A percentile compares a stretch with the other conserved stretches of the same genome.
phyloP scores from a whole-genome alignment of 1,140 invertebrate species.

The Ericerus pela region DNA sequence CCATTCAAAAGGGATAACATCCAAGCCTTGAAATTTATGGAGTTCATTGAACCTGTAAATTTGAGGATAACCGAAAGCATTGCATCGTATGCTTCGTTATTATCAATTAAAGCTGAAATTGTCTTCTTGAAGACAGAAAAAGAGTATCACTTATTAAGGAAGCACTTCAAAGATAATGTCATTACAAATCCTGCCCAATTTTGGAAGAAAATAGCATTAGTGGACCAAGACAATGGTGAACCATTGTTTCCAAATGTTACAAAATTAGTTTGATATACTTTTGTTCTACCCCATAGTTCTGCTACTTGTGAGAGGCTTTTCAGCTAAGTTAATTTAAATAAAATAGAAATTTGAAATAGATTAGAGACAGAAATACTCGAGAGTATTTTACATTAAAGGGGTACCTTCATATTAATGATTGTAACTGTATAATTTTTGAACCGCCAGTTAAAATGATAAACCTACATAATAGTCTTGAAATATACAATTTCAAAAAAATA shows the following conservation, averaged over 20 bases:
- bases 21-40: background rate
- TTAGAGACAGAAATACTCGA: background rate
- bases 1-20: background rate
- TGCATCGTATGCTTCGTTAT: background rate
- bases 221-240: background rate
- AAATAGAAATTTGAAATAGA: background rate
- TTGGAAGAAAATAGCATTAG: background rate
- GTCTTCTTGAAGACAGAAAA: background rate
- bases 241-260: background rate
- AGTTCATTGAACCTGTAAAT: background rate
- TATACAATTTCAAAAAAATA: no score
- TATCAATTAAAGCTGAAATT: background rate
- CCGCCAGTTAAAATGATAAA: no score
- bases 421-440: no score
- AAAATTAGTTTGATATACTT: background rate
- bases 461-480: no score
- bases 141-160: background rate
- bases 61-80: background rate
- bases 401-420: background rate
- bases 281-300: background rate
- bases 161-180: background rate
- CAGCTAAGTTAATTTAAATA: background rate
- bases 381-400: background rate
- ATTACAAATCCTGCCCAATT: background rate
- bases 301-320: background rate